Percentiles rank a stretch among this genome's conserved stretches.
Conservation (phyloP, 1,140 invertebrate genomes). For the Neocloeon triangulifer region DNA sequence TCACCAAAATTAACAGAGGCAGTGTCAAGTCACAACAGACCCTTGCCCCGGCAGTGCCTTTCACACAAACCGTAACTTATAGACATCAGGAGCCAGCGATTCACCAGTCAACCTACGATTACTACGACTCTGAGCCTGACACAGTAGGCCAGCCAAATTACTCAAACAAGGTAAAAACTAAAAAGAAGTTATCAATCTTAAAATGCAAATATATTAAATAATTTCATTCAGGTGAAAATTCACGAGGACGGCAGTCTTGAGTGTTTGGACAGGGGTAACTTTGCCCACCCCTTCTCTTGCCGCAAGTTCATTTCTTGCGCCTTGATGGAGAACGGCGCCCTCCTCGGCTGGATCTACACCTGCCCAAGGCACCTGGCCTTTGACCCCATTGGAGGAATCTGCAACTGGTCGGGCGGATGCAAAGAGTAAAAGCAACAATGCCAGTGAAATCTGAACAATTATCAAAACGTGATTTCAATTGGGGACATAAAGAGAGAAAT, state of each 20-base stretch:
- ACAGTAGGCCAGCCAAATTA: slow-evolving; percentile 24
- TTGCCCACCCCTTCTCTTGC: slow-evolving; percentile 67
- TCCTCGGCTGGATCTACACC: slow-evolving; percentile 65
- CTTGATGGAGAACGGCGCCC: slow-evolving; percentile 45
- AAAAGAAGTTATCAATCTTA: too few relatives aligned
- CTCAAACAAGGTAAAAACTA: slow-evolving; percentile 29
- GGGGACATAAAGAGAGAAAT: not conserved
- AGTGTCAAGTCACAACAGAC: too few relatives aligned
- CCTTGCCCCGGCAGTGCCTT: too few relatives aligned
- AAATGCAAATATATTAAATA: not conserved
- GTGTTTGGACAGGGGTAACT: slow-evolving; percentile 68
- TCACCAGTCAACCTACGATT: slow-evolving; percentile 28
- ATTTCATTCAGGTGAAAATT: slow-evolving; percentile 13
- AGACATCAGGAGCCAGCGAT: too few relatives aligned
- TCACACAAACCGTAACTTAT: too few relatives aligned
- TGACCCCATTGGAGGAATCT: slow-evolving; percentile 70
- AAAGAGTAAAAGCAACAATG: slow-evolving; percentile 22
- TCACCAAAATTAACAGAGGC: too few relatives aligned
- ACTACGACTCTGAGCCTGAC: slow-evolving; percentile 40
- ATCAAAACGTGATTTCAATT: not conserved
- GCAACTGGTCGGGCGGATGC: slow-evolving; percentile 65
- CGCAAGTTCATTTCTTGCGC: slow-evolving; percentile 75
- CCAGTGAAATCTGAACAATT: too few relatives aligned
- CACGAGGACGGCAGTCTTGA: slow-evolving; percentile 37
- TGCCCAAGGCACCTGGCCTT: slow-evolving; percentile 64